Evolutionary conservation across 2,797 vertebrate species (phyloP).

Genomic region (Sebastes aleutianus): DNA sequence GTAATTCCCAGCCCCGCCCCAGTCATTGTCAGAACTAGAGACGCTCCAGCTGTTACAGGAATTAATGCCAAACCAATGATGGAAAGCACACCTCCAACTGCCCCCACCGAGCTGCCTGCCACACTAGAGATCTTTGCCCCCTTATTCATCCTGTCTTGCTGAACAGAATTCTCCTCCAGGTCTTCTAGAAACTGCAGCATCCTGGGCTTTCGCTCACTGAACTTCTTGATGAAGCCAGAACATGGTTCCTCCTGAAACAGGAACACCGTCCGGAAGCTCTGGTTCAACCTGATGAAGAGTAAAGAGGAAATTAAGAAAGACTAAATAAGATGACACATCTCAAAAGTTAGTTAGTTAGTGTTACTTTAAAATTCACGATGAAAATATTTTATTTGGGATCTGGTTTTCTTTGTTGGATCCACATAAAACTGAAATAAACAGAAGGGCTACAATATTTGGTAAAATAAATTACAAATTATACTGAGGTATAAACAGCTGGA

Average conservation of each 20-base stretch:
- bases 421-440: neutral
- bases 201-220: conserved; percentile 26
- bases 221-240: conserved; percentile 55
- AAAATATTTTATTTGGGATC: neutral
- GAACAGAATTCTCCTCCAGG: conserved; percentile 66
- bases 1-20: conserved; percentile 70
- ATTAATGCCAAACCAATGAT: conserved; percentile 75
- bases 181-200: conserved; percentile 68
- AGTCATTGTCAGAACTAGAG: conserved; percentile 59
- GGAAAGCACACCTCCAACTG: conserved; percentile 67
- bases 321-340: no score
- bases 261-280: conserved; percentile 60
- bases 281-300: conserved; percentile 62
- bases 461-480: neutral
- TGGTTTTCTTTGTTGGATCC: neutral
- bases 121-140: conserved; percentile 79
- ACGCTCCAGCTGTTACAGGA: conserved; percentile 73
- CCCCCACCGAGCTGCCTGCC: conserved; percentile 76
- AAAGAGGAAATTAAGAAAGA: neutral
- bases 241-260: conserved; percentile 52
- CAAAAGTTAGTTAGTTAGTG: neutral
- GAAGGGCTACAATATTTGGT: no score
- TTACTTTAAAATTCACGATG: neutral
- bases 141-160: conserved; percentile 74
- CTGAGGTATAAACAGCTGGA: neutral